Evolutionary conservation across 2,797 vertebrate genomes (phyloP).

Genomic region (Acipenser transmontanus): DNA sequence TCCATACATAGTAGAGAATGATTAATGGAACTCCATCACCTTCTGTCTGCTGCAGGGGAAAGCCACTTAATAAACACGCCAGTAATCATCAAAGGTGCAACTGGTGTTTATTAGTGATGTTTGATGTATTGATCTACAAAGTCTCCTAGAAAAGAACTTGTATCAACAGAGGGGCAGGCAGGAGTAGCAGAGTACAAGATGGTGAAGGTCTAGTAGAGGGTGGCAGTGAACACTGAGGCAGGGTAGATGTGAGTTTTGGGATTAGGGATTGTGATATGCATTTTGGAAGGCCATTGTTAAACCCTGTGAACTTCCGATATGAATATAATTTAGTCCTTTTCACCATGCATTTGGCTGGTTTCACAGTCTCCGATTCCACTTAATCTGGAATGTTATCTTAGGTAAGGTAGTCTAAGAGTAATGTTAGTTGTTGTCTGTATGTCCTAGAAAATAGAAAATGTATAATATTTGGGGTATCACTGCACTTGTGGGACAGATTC

Average conservation of each 20-base stretch:
- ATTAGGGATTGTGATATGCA: neutral
- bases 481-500: no score
- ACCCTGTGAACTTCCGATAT: no score
- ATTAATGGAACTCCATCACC: neutral
- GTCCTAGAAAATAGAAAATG: no score
- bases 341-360: no score
- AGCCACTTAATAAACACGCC: neutral
- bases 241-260: neutral
- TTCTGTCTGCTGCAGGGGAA: neutral
- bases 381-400: no score
- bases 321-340: neutral
- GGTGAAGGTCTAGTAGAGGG: neutral
- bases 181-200: neutral
- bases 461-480: no score
- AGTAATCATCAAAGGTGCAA: neutral
- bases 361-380: no score
- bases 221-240: neutral
- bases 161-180: neutral
- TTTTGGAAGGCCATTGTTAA: neutral
- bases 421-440: no score
- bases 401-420: no score
- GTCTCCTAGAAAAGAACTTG: neutral
- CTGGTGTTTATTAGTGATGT: neutral
- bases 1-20: neutral
- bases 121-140: constrained; percentile 1